A percentile compares a stretch with the other conserved stretches of the same genome.
These are phyloP conservation scores for Coregonus clupeaformis DNA, from an alignment of 2,113 vertebrate species.

Conservation along the genomic window DNA sequence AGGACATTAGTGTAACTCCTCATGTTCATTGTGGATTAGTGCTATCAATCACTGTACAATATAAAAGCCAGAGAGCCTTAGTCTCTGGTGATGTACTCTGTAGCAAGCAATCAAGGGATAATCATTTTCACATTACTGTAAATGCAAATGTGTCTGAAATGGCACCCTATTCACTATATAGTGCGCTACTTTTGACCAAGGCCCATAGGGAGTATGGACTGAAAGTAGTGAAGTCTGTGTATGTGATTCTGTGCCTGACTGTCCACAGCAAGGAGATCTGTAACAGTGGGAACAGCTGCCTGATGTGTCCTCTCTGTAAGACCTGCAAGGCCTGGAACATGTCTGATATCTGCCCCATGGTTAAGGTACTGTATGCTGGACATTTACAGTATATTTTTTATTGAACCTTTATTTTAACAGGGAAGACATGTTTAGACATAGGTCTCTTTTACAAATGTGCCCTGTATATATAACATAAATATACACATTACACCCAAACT, in stretches of 20 bases:
- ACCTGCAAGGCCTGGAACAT: constrained; percentile 77
- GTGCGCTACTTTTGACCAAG: too few relatives aligned
- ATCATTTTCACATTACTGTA: constrained; percentile 4
- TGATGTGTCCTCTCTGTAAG: constrained; percentile 79
- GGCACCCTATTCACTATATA: too few relatives aligned
- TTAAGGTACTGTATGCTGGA: constrained; percentile 65
- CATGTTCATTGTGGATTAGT: constrained; percentile 27
- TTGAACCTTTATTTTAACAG: too few relatives aligned
- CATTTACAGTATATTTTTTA: not conserved
- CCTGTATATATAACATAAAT: too few relatives aligned
- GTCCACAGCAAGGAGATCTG: too few relatives aligned
- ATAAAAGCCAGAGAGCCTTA: constrained; percentile 21
- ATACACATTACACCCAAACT: too few relatives aligned
- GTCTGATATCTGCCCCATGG: constrained; percentile 81
- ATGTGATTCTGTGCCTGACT: too few relatives aligned
- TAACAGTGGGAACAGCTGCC: constrained; percentile 32
- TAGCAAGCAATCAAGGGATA: constrained; percentile 36
- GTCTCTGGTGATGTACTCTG: constrained; percentile 14
- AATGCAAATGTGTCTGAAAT: too few relatives aligned
- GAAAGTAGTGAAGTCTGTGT: too few relatives aligned
- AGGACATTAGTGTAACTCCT: constrained; percentile 18
- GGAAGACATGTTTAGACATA: too few relatives aligned
- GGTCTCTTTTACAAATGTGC: too few relatives aligned
- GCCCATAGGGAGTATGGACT: too few relatives aligned
- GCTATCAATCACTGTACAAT: constrained; percentile 39